Conservation (phyloP, 1,140 invertebrate genomes). For the Aphelenchoides fujianensis region DNA sequence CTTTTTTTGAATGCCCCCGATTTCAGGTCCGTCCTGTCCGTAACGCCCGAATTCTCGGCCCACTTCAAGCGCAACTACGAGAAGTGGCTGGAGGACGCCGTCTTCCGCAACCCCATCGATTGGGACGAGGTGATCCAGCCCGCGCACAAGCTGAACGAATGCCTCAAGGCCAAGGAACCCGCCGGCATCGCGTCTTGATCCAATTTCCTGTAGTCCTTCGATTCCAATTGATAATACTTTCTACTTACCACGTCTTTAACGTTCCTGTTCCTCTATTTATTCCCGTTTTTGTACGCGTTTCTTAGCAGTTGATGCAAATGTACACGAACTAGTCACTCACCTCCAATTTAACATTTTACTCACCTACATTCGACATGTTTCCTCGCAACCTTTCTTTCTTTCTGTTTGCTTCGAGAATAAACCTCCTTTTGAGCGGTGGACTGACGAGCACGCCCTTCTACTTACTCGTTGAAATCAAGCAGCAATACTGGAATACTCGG, state of each 20-base stretch:
- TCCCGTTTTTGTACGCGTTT: too few species aligned
- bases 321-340: too few species aligned
- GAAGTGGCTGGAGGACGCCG: slow-evolving; percentile 91
- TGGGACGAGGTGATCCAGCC: slow-evolving; percentile 65
- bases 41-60: slow-evolving; percentile 75
- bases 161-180: not conserved
- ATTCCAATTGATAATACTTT: too few species aligned
- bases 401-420: not conserved
- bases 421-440: not conserved
- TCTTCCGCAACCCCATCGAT: slow-evolving; percentile 76
- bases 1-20: slow-evolving; percentile 69
- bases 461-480: too few species aligned
- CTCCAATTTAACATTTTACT: too few species aligned
- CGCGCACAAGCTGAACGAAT: not conserved
- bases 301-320: too few species aligned
- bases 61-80: slow-evolving; percentile 88
- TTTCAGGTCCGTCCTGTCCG: slow-evolving; percentile 77
- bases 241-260: too few species aligned
- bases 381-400: not conserved
- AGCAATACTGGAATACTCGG: too few species aligned
- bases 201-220: too few species aligned
- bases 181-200: too few species aligned
- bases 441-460: not conserved
- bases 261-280: too few species aligned
- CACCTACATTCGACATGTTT: not conserved